A percentile compares a stretch with the other conserved stretches of the same genome.
Conservation (phyloP, 2,113 vertebrate species). For the Cygnus buccinator region DNA sequence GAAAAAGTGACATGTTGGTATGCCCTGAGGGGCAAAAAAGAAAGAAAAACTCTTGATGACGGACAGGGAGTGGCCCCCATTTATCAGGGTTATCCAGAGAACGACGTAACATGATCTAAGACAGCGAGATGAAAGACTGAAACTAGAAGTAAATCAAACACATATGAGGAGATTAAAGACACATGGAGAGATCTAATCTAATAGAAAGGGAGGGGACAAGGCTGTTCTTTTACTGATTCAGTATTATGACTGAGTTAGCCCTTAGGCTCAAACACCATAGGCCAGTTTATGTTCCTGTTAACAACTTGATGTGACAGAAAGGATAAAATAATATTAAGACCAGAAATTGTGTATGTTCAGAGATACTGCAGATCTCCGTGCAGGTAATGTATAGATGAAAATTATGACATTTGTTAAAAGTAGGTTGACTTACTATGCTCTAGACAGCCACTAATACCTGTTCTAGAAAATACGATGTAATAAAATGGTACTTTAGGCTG, state of each 20-base stretch:
- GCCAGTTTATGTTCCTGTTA: neutral
- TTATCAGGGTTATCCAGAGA: neutral
- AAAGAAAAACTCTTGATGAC: neutral
- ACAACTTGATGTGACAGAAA: neutral
- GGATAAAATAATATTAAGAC: neutral
- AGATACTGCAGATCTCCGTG: neutral
- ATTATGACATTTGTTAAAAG: neutral
- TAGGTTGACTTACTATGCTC: accelerated
- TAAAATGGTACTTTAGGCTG: neutral
- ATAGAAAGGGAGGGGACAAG: neutral
- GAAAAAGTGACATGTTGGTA: neutral
- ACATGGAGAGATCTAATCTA: neutral
- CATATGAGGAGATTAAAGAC: neutral
- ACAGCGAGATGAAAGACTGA: neutral
- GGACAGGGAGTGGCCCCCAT: neutral
- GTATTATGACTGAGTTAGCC: neutral
- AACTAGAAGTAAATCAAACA: neutral
- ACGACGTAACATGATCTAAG: neutral
- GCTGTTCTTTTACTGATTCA: neutral
- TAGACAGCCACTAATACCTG: neutral
- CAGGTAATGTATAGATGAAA: neutral
- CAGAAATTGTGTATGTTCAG: neutral
- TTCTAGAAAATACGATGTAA: neutral
- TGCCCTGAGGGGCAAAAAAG: accelerated
- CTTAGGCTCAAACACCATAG: neutral